Percentiles rank a stretch among this genome's conserved stretches.
phyloP scores from a whole-genome alignment of 2,797 vertebrate species.

The Tragopan temminckii region DNA sequence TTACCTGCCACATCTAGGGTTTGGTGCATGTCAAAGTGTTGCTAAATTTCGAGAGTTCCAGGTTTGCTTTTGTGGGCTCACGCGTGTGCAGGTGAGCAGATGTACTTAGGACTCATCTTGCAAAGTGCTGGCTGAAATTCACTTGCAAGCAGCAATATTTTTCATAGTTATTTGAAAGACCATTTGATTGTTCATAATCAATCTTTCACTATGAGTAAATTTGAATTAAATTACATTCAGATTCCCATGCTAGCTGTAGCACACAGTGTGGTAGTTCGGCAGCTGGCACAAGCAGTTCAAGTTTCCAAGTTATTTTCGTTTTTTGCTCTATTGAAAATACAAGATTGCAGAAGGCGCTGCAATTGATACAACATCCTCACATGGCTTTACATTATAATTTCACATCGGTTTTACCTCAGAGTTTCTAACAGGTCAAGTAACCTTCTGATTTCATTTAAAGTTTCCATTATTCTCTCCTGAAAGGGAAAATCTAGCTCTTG shows the following conservation, averaged over 20 bases:
- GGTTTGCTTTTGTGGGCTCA: not conserved
- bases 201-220: not conserved
- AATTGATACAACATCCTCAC: slow-evolving; percentile 39
- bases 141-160: not conserved
- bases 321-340: slow-evolving; percentile 41
- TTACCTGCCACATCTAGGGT: not conserved
- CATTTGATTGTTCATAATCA: not conserved
- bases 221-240: slow-evolving; percentile 2
- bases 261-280: not conserved
- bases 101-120: not conserved
- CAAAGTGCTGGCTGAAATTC: not conserved
- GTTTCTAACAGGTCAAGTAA: slow-evolving; percentile 80
- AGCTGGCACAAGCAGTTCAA: not conserved
- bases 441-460: slow-evolving; percentile 84
- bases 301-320: slow-evolving; percentile 31
- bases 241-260: not conserved
- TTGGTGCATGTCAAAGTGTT: not conserved
- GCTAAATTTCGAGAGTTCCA: not conserved
- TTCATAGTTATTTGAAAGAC: not conserved
- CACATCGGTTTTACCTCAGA: slow-evolving; percentile 75
- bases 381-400: slow-evolving; percentile 55
- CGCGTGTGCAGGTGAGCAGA: not conserved
- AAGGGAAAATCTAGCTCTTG: slow-evolving; percentile 84
- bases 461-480: slow-evolving; percentile 82
- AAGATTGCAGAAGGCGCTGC: slow-evolving; percentile 7